Evolutionary conservation across 2,797 vertebrate genomes (phyloP).

Genomic region (Scarus forsteni): DNA sequence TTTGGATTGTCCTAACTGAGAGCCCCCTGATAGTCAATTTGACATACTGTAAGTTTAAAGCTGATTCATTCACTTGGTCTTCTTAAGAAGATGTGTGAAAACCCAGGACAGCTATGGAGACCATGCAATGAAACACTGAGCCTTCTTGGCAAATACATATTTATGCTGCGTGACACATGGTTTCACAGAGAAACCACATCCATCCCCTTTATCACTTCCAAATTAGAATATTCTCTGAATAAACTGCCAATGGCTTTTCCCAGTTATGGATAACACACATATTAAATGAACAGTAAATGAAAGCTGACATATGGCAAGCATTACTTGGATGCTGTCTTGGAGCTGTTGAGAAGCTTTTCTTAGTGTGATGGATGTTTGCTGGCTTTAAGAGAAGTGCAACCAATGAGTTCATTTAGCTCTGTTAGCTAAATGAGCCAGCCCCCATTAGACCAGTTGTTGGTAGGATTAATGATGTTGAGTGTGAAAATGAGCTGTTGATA

Average conservation of each 20-base stretch:
- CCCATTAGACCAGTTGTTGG: conserved; percentile 66
- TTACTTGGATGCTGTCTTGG: conserved; percentile 40
- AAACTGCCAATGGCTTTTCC: conserved; percentile 25
- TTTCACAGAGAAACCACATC: conserved; percentile 13
- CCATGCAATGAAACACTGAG: not conserved
- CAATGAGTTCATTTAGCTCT: conserved; percentile 64
- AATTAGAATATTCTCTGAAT: conserved; percentile 34
- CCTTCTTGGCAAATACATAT: not conserved
- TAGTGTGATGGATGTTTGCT: conserved; percentile 55
- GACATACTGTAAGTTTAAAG: too few relatives aligned
- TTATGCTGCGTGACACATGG: not conserved
- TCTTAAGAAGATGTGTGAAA: conserved; percentile 20
- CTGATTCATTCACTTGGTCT: too few relatives aligned
- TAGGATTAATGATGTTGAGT: conserved; percentile 59
- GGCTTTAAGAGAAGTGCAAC: conserved; percentile 35
- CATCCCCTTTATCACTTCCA: not conserved
- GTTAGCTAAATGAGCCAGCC: conserved; percentile 70
- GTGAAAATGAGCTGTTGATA: conserved; percentile 52
- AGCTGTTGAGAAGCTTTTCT: conserved; percentile 50
- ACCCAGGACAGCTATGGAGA: conserved; percentile 15
- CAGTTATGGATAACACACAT: conserved; percentile 30
- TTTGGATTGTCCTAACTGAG: too few relatives aligned
- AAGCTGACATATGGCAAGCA: conserved; percentile 60
- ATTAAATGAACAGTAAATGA: conserved; percentile 31
- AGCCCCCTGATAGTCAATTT: too few relatives aligned